Conservation (phyloP, 2,113 vertebrate genomes). For the Perccottus glenii region DNA sequence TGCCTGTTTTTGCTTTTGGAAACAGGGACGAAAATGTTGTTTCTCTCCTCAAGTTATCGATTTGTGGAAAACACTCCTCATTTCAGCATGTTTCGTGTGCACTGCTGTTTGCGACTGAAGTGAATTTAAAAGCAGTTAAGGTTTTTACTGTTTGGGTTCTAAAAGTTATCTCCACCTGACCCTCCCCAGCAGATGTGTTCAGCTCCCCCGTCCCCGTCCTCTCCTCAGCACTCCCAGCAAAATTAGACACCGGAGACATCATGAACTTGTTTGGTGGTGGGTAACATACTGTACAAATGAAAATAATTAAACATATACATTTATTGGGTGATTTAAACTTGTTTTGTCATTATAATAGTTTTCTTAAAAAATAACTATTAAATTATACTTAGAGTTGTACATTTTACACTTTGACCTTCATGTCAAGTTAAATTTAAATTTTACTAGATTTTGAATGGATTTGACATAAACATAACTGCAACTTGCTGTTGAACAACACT, state of each 20-base stretch:
- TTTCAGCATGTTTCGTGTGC: constrained; percentile 57
- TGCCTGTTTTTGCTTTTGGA: constrained; percentile 23
- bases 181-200: constrained; percentile 86
- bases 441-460: no score
- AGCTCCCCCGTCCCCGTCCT: constrained; percentile 85
- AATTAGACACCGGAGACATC: constrained; percentile 88
- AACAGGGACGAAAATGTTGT: background rate
- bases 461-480: no score
- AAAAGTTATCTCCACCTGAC: constrained; percentile 73
- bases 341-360: no score
- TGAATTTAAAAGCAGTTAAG: constrained; percentile 31
- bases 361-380: no score
- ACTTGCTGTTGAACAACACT: no score
- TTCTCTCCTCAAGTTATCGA: constrained; percentile 25
- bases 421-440: no score
- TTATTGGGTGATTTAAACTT: no score
- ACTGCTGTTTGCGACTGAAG: constrained; percentile 25
- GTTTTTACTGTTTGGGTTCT: constrained; percentile 24
- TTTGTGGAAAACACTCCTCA: constrained; percentile 17
- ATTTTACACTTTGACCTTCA: no score
- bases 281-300: constrained; percentile 72
- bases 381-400: no score
- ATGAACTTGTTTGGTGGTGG: constrained; percentile 97
- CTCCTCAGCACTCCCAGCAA: constrained; percentile 86
- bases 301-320: no score